Evolutionary conservation across 1,140 invertebrate genomes (phyloP).

Genomic region (Drosophila ohnishii): DNA sequence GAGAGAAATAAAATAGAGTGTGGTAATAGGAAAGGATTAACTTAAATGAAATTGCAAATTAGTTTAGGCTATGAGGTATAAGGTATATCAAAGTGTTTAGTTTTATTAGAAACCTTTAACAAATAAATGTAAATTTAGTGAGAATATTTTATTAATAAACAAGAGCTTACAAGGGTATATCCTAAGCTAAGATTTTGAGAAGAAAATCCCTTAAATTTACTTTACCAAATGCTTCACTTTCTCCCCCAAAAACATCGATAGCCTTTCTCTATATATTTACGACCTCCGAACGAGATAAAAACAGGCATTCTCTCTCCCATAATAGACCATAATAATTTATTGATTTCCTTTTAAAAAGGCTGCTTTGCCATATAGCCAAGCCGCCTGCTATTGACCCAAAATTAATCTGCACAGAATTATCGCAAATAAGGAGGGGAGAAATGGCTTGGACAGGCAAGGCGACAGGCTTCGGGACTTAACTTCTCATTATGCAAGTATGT

Average conservation of each 20-base stretch:
- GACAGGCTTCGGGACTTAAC: constrained; percentile 18
- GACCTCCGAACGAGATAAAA: constrained; percentile 17
- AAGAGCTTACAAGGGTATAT: too few relatives aligned
- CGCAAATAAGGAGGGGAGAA: constrained; percentile 4
- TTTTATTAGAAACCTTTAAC: neutral
- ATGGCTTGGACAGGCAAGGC: constrained; percentile 40
- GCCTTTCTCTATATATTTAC: constrained; percentile 41
- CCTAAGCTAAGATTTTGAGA: too few relatives aligned
- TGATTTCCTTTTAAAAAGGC: constrained; percentile 67
- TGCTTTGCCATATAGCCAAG: neutral
- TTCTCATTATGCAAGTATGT: constrained; percentile 59
- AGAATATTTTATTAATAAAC: neutral
- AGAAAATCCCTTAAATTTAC: neutral
- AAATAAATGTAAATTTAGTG: neutral
- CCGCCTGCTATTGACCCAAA: constrained; percentile 65
- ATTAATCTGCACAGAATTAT: constrained; percentile 61
- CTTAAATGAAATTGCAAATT: neutral
- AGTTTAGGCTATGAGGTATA: too few relatives aligned
- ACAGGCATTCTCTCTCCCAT: constrained; percentile 47
- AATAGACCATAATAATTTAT: constrained; percentile 80
- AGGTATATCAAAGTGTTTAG: neutral
- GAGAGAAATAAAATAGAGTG: neutral
- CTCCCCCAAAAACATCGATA: neutral
- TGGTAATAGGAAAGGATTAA: constrained; percentile 2
- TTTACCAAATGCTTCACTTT: neutral